A percentile compares a stretch with the other conserved stretches of the same genome.
These are phyloP conservation scores for Microtus pennsylvanicus DNA, from an alignment of 2,113 vertebrate genomes.

Conservation along the genomic window DNA sequence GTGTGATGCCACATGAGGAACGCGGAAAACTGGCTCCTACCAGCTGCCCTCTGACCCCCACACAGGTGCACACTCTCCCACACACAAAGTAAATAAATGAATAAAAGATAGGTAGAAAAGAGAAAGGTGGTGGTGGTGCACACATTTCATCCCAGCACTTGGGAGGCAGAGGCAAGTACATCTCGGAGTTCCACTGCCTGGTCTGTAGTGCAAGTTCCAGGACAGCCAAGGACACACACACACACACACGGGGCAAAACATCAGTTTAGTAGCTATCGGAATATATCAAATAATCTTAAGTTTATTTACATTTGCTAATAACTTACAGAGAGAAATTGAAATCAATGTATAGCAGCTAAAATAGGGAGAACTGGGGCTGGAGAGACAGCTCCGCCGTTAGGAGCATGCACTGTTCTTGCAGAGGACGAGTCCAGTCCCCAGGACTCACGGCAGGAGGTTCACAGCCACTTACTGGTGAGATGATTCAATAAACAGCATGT, in stretches of 20 bases:
- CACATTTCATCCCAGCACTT: neutral
- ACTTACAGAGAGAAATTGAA: neutral
- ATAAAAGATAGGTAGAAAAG: neutral
- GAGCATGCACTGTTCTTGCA: neutral
- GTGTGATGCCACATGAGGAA: neutral
- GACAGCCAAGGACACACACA: neutral
- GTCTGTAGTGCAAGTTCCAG: neutral
- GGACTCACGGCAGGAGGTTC: neutral
- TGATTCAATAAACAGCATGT: neutral
- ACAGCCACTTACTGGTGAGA: neutral
- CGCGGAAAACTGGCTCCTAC: neutral
- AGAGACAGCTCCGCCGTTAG: neutral
- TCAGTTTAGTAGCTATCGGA: neutral
- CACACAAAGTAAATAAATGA: neutral
- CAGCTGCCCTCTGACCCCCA: neutral
- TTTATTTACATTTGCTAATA: neutral
- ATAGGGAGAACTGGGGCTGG: neutral
- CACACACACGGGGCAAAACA: neutral
- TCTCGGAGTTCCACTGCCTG: neutral
- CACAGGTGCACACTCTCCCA: neutral
- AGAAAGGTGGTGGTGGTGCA: neutral
- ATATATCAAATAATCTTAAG: neutral
- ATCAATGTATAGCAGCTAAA: neutral
- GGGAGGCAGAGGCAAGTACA: neutral
- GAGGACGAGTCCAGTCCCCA: neutral